Base-by-base conservation (phyloP, 2,113 vertebrate genomes). In the Campylorhamphus procurvoides region DNA sequence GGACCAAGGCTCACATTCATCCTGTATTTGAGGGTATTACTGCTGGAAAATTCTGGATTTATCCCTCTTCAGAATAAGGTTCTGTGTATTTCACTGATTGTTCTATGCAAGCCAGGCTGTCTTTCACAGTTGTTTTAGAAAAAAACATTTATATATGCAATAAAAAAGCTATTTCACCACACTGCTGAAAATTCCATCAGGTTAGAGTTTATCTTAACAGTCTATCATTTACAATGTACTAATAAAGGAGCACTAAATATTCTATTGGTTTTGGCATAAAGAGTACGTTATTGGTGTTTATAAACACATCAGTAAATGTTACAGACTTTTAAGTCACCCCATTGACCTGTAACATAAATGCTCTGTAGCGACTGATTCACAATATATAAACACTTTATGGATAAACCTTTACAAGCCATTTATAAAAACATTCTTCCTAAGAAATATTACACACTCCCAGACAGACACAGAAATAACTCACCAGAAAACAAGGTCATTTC, bases 181-280 rank as follows among this genome's bases (percentile, higher is more conserved):
- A 18, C 27, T 39, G 63, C 58, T 76, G 53, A 91, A 93, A 92
- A 94, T 76, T 74, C 58, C 39, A 93, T 60, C 71, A 60, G 58
- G 71, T 87, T 80, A 66, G 24, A 42, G 49, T 76, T 69, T 85
- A 80, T 83, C 84, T 84, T 55, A 82, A 69, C 53, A 49, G 46
- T 39, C 24, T 72, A 69, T 79, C 8, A 64, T 91, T 87, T 89
- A 84, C 31, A 62, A 64, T 12, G 58, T 6, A 42, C 79, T 93
- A 85, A 96, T 91, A 95, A 96, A 91, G 39, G 25, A 52, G 17
- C 53, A 58, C 42, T 93, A 89, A 91, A 91, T 91, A 66, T 58
- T 85, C 46, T 82, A 94, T 82, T 89, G 55, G 42, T 35, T 96
- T 86, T 60, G 74, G 74, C 58, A 62, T 72, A 72, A 85, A 64